Base-by-base conservation (phyloP, 1,140 invertebrate species). In the Atopsyche davidsoni region DNA sequence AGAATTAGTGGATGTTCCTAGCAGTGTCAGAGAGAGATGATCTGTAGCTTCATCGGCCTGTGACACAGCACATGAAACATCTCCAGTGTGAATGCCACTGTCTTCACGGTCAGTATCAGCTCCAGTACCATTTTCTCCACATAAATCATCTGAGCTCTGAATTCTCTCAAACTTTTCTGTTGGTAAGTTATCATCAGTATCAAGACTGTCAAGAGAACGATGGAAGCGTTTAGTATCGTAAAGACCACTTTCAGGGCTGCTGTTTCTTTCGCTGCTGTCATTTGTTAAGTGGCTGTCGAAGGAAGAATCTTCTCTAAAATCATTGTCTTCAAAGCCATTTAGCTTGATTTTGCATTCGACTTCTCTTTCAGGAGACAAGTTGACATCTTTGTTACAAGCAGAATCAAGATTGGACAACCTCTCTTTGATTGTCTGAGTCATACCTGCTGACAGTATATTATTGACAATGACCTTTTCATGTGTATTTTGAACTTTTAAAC, bases 1-100 rank as follows among this genome's bases (percentile, higher is more conserved):
- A 47, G 56, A 51, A 25, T 38, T 39, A 10, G 32, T 51, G 7
- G 38, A 46, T 13, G 46, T 45, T 41, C 35, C 44, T 2, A 53
- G 39, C 9, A 52, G 23, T 17, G 34, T 46, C 18, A 49, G 35
- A 18, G 51, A 48, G 19, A 44, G 22, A 9, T 49, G 40, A 43
- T 59, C 23, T 40, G 70, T 75, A 3, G 80, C 78, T 58, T 86
- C 84, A 55, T 82, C 80, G 6, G 80, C 76, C 65, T 86, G 83
- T 61, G 82, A 83, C 3, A 85, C 83, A 18, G 80, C 83, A 59
- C 83, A 85, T 13, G 83, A 86, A 16, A 85, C 85, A 62, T 87
- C 83, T 1, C 82, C 82, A 19, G 84, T 88, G 56, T 89, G 86
- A 43, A 89, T 87, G 2, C 86, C 87, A 46, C 85, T 87, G 58